Evolutionary conservation across 1,140 invertebrate species (phyloP).

Genomic region (Leptopilina boulardi): DNA sequence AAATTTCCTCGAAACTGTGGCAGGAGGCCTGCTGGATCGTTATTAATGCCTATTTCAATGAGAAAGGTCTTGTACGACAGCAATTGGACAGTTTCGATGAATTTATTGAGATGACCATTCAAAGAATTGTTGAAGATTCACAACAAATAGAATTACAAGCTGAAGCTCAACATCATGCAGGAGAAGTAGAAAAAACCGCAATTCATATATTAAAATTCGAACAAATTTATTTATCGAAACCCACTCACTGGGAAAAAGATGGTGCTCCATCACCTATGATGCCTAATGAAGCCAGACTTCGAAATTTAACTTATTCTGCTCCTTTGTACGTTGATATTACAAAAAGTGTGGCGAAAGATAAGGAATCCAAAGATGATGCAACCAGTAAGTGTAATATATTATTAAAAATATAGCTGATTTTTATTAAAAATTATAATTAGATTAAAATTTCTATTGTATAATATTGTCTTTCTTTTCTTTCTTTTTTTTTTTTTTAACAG

Average conservation of each 20-base stretch:
- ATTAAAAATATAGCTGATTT: constrained; percentile 61
- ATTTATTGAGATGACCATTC: constrained; percentile 99
- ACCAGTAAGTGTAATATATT: constrained; percentile 82
- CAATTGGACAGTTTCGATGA: constrained; percentile 99
- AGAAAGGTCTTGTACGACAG: constrained; percentile 98
- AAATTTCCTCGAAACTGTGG: constrained; percentile 61
- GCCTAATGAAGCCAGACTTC: constrained; percentile 96
- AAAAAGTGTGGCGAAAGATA: constrained; percentile 82
- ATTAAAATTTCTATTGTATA: neutral
- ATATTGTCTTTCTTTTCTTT: constrained; percentile 72
- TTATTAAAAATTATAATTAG: neutral
- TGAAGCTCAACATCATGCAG: constrained; percentile 95
- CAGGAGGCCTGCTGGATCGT: constrained; percentile 67
- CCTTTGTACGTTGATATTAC: constrained; percentile 98
- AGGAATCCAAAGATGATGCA: constrained; percentile 73
- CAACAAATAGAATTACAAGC: constrained; percentile 97
- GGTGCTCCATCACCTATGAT: constrained; percentile 98
- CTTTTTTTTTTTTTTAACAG: too few relatives aligned
- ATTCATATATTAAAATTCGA: constrained; percentile 96
- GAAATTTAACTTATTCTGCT: constrained; percentile 95
- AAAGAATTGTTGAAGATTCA: constrained; percentile 98
- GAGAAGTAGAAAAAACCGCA: constrained; percentile 92
- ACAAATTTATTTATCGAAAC: constrained; percentile 98
- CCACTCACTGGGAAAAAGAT: constrained; percentile 99
- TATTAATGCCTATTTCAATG: constrained; percentile 85